Conservation (phyloP, 2,888 invertebrate genomes). For the Erebia aethiops region DNA sequence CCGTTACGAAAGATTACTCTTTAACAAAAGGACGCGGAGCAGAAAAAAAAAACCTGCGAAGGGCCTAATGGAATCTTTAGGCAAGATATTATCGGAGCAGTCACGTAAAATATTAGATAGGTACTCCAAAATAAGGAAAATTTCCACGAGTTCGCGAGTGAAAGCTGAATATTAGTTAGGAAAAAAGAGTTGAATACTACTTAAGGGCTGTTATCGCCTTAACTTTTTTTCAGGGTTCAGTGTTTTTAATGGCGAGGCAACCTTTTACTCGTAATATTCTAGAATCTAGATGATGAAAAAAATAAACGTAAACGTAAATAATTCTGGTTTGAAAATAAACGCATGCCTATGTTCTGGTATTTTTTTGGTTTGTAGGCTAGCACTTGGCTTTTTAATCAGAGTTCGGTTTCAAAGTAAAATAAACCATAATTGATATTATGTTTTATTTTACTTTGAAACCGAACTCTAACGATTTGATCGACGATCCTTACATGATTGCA, state of each 20-base stretch:
- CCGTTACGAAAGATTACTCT: conserved; percentile 71
- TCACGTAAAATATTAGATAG: conserved; percentile 79
- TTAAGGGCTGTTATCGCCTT: neutral
- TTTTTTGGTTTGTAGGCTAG: too few relatives aligned
- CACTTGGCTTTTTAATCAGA: too few relatives aligned
- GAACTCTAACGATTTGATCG: too few relatives aligned
- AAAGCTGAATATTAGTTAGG: conserved; percentile 24
- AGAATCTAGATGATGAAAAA: too few relatives aligned
- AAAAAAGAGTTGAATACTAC: neutral
- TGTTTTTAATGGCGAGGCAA: neutral
- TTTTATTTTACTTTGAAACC: too few relatives aligned
- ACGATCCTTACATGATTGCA: too few relatives aligned
- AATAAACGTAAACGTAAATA: too few relatives aligned
- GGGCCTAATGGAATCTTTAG: conserved; percentile 64
- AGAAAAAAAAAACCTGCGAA: conserved; percentile 57
- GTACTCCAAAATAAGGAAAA: conserved; percentile 45
- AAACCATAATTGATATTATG: too few relatives aligned
- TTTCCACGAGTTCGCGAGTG: conserved; percentile 24
- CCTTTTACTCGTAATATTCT: too few relatives aligned
- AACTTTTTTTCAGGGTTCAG: neutral
- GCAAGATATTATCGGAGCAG: conserved; percentile 49
- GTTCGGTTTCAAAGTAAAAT: too few relatives aligned
- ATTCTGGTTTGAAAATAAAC: too few relatives aligned
- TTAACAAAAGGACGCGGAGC: conserved; percentile 60
- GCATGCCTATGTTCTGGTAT: too few relatives aligned